Percentiles rank a stretch among this genome's conserved stretches.
These are phyloP conservation scores for Phortica okadai DNA, from an alignment of 2,888 invertebrate species.

Conservation along the genomic window DNA sequence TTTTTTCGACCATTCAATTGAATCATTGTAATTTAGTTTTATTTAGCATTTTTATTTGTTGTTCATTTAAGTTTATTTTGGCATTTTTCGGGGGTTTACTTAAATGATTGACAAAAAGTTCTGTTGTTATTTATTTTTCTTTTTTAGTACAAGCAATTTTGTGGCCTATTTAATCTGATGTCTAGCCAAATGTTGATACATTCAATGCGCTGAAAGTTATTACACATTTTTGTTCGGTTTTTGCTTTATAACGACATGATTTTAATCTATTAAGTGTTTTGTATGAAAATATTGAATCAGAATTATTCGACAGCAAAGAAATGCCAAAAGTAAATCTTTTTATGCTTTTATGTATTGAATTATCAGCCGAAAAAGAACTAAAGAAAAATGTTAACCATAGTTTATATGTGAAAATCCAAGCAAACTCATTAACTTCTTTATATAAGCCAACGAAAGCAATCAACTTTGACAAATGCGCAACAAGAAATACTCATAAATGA, in stretches of 20 bases:
- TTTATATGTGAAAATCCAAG: too few relatives aligned
- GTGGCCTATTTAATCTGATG: neutral
- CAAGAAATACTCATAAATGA: slow-evolving; percentile 3
- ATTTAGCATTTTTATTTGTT: slow-evolving; percentile 3
- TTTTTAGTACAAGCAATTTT: neutral
- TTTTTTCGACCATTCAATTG: neutral
- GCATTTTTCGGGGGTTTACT: neutral
- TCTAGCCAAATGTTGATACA: neutral
- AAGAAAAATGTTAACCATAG: too few relatives aligned
- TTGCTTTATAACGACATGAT: neutral
- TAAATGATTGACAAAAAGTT: neutral
- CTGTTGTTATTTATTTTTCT: neutral
- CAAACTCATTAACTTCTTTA: neutral
- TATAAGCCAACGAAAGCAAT: neutral
- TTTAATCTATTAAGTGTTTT: too few relatives aligned
- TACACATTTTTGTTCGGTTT: neutral
- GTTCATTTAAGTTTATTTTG: slow-evolving; percentile 1
- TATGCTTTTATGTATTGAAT: too few relatives aligned
- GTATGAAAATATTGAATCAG: too few relatives aligned
- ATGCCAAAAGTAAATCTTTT: too few relatives aligned
- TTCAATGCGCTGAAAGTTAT: neutral
- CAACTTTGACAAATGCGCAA: neutral
- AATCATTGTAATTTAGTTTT: neutral
- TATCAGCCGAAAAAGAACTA: too few relatives aligned
- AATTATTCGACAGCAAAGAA: too few relatives aligned